phyloP scores from a whole-genome alignment of 2,797 vertebrate genomes.

The Acanthurus lineatus region DNA sequence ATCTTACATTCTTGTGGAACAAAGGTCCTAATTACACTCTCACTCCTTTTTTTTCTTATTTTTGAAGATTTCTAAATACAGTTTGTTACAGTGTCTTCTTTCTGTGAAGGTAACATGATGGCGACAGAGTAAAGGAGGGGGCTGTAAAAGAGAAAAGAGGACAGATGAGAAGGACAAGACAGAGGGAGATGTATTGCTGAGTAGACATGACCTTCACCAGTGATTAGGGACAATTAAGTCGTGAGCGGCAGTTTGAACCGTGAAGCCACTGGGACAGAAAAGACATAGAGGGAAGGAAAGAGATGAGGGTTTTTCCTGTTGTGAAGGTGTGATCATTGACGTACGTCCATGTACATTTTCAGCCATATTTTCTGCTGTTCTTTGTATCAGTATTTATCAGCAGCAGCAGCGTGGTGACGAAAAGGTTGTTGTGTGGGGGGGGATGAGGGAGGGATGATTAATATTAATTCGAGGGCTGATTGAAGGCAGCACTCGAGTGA shows the following conservation, averaged over 20 bases:
- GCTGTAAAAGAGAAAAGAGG: background rate
- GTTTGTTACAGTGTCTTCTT: conserved; percentile 14
- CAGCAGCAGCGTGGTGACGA: conserved; percentile 22
- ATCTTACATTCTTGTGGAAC: background rate
- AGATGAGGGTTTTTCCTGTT: background rate
- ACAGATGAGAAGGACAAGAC: conserved; percentile 47
- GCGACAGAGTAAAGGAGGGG: conserved; percentile 15
- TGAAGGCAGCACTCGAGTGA: conserved; percentile 81
- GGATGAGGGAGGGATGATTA: conserved; percentile 68
- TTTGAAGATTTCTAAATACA: conserved; percentile 47
- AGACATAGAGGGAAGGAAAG: conserved; percentile 12
- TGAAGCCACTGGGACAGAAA: conserved; percentile 59
- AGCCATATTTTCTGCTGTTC: conserved; percentile 36
- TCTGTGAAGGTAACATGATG: conserved; percentile 4
- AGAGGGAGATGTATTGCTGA: conserved; percentile 66
- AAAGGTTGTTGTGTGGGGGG: conserved; percentile 65
- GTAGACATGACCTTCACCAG: conserved; percentile 78
- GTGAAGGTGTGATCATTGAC: conserved; percentile 39
- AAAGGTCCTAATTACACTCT: conserved; percentile 33
- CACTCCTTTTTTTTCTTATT: background rate
- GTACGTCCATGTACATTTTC: background rate
- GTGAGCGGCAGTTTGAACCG: conserved; percentile 69
- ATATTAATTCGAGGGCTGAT: conserved; percentile 85
- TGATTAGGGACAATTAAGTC: conserved; percentile 82
- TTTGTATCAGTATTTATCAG: conserved; percentile 70